phyloP scores from a whole-genome alignment of 1,140 invertebrate species.

The Calliphora vicina region DNA sequence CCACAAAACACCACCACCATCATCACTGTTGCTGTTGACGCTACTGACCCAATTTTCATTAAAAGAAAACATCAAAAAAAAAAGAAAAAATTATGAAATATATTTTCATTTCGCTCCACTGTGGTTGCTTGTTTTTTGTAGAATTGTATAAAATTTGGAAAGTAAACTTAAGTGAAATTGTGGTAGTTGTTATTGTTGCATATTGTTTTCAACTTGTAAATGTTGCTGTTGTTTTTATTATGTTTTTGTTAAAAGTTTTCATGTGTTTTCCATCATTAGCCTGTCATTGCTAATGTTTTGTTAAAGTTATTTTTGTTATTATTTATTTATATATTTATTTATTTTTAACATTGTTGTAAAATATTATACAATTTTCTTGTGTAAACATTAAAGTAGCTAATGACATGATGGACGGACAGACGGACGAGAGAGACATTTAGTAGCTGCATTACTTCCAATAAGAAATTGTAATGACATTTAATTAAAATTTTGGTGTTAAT shows the following conservation, averaged over 20 bases:
- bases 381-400: neutral
- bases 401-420: neutral
- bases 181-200: neutral
- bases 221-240: neutral
- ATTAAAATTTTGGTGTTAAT: too few relatives aligned
- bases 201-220: neutral
- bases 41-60: neutral
- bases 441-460: too few relatives aligned
- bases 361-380: neutral
- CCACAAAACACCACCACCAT: neutral
- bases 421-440: too few relatives aligned
- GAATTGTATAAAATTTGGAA: neutral
- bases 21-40: neutral
- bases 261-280: constrained; percentile 2
- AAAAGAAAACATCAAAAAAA: too few relatives aligned
- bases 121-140: neutral
- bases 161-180: neutral
- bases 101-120: neutral
- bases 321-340: too few relatives aligned
- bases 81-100: neutral
- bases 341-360: neutral
- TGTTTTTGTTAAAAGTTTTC: neutral
- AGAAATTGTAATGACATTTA: too few relatives aligned
- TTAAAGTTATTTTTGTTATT: neutral
- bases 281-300: neutral